These are phyloP conservation scores for Campopleginae sp. DNA, from an alignment of 2,888 invertebrate genomes.

Conservation along the genomic window DNA sequence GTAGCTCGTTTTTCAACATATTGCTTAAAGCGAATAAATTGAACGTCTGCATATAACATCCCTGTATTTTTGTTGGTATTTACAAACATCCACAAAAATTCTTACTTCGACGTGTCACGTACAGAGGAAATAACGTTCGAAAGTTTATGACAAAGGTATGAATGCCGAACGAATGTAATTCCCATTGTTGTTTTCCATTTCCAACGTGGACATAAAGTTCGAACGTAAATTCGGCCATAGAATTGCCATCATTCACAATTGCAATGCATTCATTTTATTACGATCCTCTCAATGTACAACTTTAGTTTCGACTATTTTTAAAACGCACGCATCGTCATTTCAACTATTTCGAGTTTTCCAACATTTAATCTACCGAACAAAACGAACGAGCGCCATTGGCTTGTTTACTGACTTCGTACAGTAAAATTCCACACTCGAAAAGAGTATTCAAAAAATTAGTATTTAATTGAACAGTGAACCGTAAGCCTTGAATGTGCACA, in stretches of 20 bases:
- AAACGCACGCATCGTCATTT: not conserved
- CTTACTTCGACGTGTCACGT: not conserved
- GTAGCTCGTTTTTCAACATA: not conserved
- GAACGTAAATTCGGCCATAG: not conserved
- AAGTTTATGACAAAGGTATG: not conserved
- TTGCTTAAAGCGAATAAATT: not conserved
- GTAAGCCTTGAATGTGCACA: not conserved
- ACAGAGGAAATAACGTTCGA: not conserved
- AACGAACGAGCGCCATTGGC: not conserved
- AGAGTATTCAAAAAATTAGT: not conserved
- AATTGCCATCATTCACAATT: not conserved
- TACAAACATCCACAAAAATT: not conserved
- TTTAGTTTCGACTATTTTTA: not conserved
- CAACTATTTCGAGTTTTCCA: not conserved
- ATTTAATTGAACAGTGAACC: not conserved
- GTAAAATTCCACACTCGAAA: not conserved
- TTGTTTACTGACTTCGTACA: not conserved
- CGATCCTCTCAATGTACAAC: not conserved
- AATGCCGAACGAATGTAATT: not conserved
- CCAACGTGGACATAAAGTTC: not conserved
- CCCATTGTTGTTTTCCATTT: conserved; percentile 1
- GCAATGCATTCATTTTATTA: not conserved
- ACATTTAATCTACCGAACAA: not conserved
- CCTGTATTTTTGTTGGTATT: not conserved
- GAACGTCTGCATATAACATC: not conserved